These are phyloP conservation scores for Dioctria rufipes DNA, from an alignment of 2,888 invertebrate genomes.

Conservation along the genomic window DNA sequence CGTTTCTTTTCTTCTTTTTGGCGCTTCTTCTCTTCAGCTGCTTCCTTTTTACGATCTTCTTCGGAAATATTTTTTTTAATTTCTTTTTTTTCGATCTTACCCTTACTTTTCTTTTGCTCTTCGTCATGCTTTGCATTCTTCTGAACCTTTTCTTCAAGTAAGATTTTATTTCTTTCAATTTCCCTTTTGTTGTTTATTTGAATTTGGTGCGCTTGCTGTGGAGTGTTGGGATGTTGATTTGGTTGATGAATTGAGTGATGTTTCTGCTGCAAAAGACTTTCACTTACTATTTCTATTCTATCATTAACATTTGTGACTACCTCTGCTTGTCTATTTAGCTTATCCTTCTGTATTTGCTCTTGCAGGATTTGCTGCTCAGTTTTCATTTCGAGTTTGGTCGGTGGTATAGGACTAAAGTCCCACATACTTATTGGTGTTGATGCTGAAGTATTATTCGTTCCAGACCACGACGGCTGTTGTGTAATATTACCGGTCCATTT, in stretches of 20 bases:
- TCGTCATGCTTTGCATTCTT: constrained; percentile 41
- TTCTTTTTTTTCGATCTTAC: constrained; percentile 54
- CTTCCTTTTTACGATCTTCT: constrained; percentile 65
- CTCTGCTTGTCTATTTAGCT: constrained; percentile 8
- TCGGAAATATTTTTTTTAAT: constrained; percentile 60
- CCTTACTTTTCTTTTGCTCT: constrained; percentile 55
- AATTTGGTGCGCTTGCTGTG: constrained; percentile 45
- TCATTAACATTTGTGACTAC: not conserved
- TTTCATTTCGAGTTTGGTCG: constrained; percentile 58
- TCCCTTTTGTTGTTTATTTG: constrained; percentile 19
- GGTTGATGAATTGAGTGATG: constrained; percentile 59
- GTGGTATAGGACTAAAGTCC: constrained; percentile 43
- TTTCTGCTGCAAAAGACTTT: constrained; percentile 59
- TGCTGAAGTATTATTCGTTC: not conserved
- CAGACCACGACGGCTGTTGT: not conserved
- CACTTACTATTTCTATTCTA: constrained; percentile 58
- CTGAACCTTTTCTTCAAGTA: constrained; percentile 5
- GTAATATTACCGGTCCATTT: constrained; percentile 39
- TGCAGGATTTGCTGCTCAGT: constrained; percentile 59
- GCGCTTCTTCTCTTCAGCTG: constrained; percentile 67
- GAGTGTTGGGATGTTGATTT: constrained; percentile 54
- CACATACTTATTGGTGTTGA: constrained; percentile 40
- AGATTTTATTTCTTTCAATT: constrained; percentile 5
- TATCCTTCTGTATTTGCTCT: constrained; percentile 54
- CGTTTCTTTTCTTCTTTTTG: constrained; percentile 68